phyloP scores from a whole-genome alignment of 2,888 invertebrate genomes.

The Ecdyonurus torrentis region DNA sequence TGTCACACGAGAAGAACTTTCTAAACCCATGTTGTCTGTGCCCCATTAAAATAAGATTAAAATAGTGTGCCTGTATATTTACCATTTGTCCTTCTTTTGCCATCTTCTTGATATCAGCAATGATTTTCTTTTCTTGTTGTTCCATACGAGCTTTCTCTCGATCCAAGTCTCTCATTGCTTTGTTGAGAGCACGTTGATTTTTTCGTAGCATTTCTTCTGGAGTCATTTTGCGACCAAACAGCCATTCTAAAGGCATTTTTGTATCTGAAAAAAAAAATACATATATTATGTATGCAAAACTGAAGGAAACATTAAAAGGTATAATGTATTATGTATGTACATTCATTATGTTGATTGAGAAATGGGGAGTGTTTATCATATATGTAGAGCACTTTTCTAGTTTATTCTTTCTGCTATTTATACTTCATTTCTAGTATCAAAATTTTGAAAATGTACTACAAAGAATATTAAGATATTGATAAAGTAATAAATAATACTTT shows the following conservation, averaged over 20 bases:
- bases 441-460: no score
- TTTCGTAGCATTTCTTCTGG: constrained; percentile 97
- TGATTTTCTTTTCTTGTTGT: constrained; percentile 97
- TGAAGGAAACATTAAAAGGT: not conserved
- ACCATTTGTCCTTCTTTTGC: constrained; percentile 99
- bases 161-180: constrained; percentile 96
- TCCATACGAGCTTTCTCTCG: constrained; percentile 90
- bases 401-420: no score
- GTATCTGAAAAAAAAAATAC: not conserved
- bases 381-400: no score
- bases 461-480: no score
- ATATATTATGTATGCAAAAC: not conserved
- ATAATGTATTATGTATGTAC: no score
- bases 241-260: constrained; percentile 45
- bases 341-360: no score
- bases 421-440: no score
- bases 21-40: not conserved
- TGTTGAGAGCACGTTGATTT: constrained; percentile 93
- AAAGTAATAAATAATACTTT: no score
- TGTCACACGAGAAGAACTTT: no score
- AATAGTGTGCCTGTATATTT: constrained; percentile 13
- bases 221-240: constrained; percentile 90
- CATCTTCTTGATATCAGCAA: constrained; percentile 94
- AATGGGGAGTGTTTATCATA: no score
- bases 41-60: not conserved